These are phyloP conservation scores for Cataglyphis livida DNA, from an alignment of 2,888 invertebrate species.

Conservation along the genomic window DNA sequence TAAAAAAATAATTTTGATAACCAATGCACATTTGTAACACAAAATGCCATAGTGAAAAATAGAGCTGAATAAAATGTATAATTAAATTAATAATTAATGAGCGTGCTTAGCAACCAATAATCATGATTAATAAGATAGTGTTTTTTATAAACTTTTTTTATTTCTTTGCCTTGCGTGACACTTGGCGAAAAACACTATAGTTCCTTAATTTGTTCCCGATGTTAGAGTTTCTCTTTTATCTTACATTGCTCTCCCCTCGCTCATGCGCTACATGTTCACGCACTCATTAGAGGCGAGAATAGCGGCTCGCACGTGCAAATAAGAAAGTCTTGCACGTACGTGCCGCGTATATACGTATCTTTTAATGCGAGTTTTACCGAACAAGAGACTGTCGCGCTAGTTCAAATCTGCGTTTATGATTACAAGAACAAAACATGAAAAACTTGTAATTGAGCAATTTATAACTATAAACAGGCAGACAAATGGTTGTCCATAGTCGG, in stretches of 20 bases:
- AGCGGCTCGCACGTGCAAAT: constrained; percentile 24
- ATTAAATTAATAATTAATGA: neutral
- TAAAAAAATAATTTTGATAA: neutral
- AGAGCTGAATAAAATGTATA: neutral
- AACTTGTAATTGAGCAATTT: constrained; percentile 70
- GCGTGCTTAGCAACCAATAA: neutral
- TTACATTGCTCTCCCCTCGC: constrained; percentile 7
- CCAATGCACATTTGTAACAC: neutral
- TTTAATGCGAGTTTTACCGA: neutral
- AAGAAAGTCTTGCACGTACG: constrained; percentile 51
- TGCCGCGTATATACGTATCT: constrained; percentile 27
- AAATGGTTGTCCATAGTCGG: constrained; percentile 66
- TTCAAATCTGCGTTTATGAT: constrained; percentile 47
- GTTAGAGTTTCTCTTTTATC: constrained; percentile 39
- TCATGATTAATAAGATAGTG: neutral
- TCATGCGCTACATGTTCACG: constrained; percentile 41
- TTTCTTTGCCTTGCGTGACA: neutral
- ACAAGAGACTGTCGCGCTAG: constrained; percentile 40
- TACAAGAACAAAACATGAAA: constrained; percentile 71
- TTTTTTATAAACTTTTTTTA: neutral
- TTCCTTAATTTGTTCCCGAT: constrained; percentile 11
- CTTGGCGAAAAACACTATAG: neutral
- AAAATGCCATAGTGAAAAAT: neutral
- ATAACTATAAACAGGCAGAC: constrained; percentile 52
- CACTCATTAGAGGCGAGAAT: constrained; percentile 47